Conservation (phyloP, 2,888 invertebrate species). For the Eucriotettix oculatus region DNA sequence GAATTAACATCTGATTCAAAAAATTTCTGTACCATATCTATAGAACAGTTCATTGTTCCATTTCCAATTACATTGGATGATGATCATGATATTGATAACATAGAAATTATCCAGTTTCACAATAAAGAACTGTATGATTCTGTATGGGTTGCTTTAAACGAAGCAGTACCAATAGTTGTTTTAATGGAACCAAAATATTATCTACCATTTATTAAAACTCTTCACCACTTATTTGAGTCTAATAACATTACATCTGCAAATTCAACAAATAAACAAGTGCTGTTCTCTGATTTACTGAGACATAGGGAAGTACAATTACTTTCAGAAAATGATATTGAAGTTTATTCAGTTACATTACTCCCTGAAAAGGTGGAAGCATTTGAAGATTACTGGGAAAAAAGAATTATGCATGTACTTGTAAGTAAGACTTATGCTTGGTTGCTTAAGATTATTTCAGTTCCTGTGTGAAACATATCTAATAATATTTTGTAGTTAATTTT, state of each 20-base stretch:
- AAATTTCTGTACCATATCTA: constrained; percentile 5
- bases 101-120: neutral
- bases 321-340: neutral
- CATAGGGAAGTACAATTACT: constrained; percentile 4
- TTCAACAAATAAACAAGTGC: constrained; percentile 1
- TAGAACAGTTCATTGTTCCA: neutral
- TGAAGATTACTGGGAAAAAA: constrained; percentile 10
- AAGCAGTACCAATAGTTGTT: no score
- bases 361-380: constrained; percentile 6
- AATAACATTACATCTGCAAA: neutral
- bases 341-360: constrained; percentile 6
- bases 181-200: neutral
- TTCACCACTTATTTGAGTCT: neutral
- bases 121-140: neutral
- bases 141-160: no score
- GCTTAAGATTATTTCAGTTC: neutral
- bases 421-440: neutral
- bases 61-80: no score
- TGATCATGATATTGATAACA: no score
- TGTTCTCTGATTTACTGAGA: constrained; percentile 10
- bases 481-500: neutral
- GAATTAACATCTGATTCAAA: constrained; percentile 5
- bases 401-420: neutral
- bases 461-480: neutral
- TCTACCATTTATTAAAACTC: neutral